A percentile compares a stretch with the other conserved stretches of the same genome.
These are phyloP conservation scores for Thecophora atra DNA, from an alignment of 2,888 invertebrate species.

Conservation along the genomic window DNA sequence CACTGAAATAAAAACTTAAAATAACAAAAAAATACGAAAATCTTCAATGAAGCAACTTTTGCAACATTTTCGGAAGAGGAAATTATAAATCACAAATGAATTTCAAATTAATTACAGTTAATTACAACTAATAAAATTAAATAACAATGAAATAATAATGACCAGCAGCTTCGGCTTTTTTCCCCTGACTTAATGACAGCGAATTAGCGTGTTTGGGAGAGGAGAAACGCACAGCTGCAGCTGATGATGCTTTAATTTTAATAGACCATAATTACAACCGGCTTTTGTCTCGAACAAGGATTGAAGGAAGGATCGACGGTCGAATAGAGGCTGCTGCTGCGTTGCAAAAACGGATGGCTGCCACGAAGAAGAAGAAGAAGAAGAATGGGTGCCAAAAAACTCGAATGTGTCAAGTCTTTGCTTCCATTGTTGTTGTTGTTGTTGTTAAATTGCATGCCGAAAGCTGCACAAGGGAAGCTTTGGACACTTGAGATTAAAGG, in stretches of 20 bases:
- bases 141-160: neutral
- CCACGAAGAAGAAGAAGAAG: neutral
- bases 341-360: neutral
- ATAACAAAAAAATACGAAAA: neutral
- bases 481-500: neutral
- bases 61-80: neutral
- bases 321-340: conserved; percentile 23
- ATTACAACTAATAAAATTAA: neutral
- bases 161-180: neutral
- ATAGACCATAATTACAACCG: conserved; percentile 29
- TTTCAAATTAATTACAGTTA: neutral
- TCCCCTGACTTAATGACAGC: conserved; percentile 27
- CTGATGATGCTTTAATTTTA: conserved; percentile 28
- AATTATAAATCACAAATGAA: neutral
- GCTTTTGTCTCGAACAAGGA: neutral
- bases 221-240: neutral
- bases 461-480: neutral
- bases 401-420: neutral
- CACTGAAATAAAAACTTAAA: neutral
- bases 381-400: neutral
- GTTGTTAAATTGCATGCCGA: neutral
- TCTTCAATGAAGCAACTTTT: neutral
- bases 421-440: neutral
- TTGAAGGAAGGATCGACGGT: too few species aligned
- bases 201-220: conserved; percentile 26